phyloP scores from a whole-genome alignment of 2,888 invertebrate species.

The Torymus aiolomorphi region DNA sequence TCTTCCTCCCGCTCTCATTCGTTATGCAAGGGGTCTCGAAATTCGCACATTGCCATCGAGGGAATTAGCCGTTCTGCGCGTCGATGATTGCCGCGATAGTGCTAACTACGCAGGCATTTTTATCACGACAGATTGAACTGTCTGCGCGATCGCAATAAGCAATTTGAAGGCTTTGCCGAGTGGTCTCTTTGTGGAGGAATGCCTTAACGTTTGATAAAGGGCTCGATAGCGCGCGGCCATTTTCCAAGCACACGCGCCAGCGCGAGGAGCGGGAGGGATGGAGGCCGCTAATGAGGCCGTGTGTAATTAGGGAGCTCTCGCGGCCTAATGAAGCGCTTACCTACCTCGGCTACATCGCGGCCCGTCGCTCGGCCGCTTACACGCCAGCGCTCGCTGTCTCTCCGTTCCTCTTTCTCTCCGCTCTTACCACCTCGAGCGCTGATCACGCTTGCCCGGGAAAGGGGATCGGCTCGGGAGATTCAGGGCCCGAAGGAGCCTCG shows the following conservation, averaged over 20 bases:
- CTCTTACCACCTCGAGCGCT: conserved; percentile 65
- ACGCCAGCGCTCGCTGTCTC: too few relatives aligned
- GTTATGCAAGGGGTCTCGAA: conserved; percentile 56
- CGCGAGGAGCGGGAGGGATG: conserved; percentile 60
- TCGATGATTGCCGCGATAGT: conserved; percentile 54
- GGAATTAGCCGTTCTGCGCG: conserved; percentile 47
- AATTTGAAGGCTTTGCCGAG: conserved; percentile 12
- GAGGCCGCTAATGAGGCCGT: conserved; percentile 75
- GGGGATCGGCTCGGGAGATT: conserved; percentile 43
- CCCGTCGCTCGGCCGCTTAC: neutral
- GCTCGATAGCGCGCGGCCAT: too few relatives aligned
- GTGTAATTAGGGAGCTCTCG: conserved; percentile 76
- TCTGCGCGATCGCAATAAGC: conserved; percentile 35
- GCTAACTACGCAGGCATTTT: conserved; percentile 51
- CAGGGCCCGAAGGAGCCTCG: conserved; percentile 56
- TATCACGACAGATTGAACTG: conserved; percentile 48
- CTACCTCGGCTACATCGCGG: conserved; percentile 68
- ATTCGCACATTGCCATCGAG: conserved; percentile 54
- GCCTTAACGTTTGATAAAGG: too few relatives aligned
- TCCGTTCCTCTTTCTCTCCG: conserved; percentile 50
- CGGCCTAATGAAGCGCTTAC: conserved; percentile 76
- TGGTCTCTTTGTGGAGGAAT: too few relatives aligned
- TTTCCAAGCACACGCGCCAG: neutral
- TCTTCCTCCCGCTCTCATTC: conserved; percentile 50
- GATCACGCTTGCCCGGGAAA: conserved; percentile 65